phyloP scores from a whole-genome alignment of 2,888 invertebrate species.

The Pharmacophagus antenor region DNA sequence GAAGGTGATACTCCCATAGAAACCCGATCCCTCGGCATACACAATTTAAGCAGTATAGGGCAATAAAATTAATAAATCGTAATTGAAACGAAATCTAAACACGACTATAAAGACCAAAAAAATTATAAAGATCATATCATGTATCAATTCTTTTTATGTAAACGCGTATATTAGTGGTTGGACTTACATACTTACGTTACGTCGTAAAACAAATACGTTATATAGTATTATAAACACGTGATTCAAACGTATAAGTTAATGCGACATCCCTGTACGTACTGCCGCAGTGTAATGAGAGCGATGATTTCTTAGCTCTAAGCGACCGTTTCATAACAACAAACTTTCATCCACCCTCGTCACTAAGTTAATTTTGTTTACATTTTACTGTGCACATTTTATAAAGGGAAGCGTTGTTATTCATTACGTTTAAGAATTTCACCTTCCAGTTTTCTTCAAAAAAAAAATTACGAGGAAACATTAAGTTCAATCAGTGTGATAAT shows the following conservation, averaged over 20 bases:
- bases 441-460: too few species aligned
- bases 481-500: background rate
- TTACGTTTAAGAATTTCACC: background rate
- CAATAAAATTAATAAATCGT: too few species aligned
- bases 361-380: constrained; percentile 62
- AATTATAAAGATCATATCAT: too few species aligned
- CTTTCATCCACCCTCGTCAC: constrained; percentile 61
- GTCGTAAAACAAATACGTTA: too few species aligned
- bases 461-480: background rate
- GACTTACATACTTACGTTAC: too few species aligned
- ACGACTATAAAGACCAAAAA: too few species aligned
- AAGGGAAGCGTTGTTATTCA: constrained; percentile 26
- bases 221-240: background rate
- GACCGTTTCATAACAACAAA: constrained; percentile 61
- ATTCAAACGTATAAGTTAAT: background rate
- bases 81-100: too few species aligned
- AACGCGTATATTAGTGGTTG: too few species aligned
- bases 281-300: constrained; percentile 56
- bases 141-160: too few species aligned
- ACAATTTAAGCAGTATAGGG: too few species aligned
- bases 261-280: constrained; percentile 51
- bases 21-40: too few species aligned
- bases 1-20: too few species aligned
- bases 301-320: constrained; percentile 71
- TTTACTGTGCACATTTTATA: constrained; percentile 49